Evolutionary conservation across 2,113 vertebrate genomes (phyloP).

Genomic region (Rissa tridactyla): DNA sequence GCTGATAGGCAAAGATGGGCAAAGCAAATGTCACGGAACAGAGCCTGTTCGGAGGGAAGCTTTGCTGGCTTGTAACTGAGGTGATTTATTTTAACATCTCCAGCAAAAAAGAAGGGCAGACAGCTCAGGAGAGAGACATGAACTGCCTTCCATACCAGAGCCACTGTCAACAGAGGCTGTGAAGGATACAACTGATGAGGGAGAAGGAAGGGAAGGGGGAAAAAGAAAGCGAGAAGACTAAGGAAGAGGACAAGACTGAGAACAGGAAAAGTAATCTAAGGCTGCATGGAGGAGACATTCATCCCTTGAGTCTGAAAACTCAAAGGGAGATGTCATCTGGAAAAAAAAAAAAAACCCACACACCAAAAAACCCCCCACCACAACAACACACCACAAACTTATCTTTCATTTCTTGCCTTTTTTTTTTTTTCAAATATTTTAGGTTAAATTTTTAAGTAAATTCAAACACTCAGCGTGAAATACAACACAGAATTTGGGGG

Average conservation of each 20-base stretch:
- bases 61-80: background rate
- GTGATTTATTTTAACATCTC: background rate
- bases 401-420: background rate
- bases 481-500: too few relatives aligned
- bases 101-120: background rate
- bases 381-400: background rate
- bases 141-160: background rate
- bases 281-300: background rate
- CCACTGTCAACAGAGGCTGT: background rate
- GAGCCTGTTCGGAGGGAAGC: background rate
- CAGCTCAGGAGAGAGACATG: background rate
- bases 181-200: background rate
- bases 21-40: background rate
- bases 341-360: rapidly evolving
- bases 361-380: rapidly evolving
- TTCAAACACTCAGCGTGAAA: background rate
- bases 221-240: background rate
- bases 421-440: background rate
- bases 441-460: background rate
- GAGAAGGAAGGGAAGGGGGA: background rate
- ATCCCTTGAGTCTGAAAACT: background rate
- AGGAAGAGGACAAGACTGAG: background rate
- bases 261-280: background rate
- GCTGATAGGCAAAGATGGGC: rapidly evolving
- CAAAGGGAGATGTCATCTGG: background rate